Evolutionary conservation across 2,888 invertebrate species (phyloP), one percentile per base, ranked within the genome.

Genomic region (Pollenia griseotomentosa): DNA sequence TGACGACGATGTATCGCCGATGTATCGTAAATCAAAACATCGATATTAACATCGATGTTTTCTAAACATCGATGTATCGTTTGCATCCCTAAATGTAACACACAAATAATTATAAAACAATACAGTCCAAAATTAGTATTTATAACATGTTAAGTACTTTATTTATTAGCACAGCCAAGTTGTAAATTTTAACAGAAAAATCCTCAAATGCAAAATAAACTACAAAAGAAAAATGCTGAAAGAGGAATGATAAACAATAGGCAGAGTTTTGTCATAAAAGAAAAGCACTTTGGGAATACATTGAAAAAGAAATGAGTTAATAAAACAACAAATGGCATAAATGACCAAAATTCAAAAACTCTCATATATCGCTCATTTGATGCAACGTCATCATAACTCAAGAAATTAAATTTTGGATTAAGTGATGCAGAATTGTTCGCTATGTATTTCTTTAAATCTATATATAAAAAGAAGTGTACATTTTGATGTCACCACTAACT

Each of bases 271-370:
- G 33, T 59, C 59, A 59, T 33, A 33, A 59, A 59, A 23, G 33
- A 33, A 23, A 59, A 59, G 11, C 4, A 14, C 33, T 59, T 59
- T 23, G 59, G 59, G 59, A 57, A 57, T 23, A 23, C 23, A 23
- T 57, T 11, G 23, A 23, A 57, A 19, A 1, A 12, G 19, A 57
- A 19, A 57, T 12, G 57, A 57, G 57, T 57, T 57, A 23, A 23
- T 23, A 23, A 57, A 57, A 57, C 57, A 57, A 19, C 23, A 57
- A 23, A 57, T 57, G n/a, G 57, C 57, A 57, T 57, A 57, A 57
- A 57, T 57, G 19, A 57, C 19, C 55, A 57, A 19, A 57, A 19
- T 51, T n/a, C 4, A 51, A 5, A n/a, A 7, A 51, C n/a, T n/a
- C n/a, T n/a, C 51, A 51, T 51, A n/a, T n/a, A n/a, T n/a, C n/a